Conservation (phyloP, 1,140 invertebrate species). For the Drosophila persimilis region DNA sequence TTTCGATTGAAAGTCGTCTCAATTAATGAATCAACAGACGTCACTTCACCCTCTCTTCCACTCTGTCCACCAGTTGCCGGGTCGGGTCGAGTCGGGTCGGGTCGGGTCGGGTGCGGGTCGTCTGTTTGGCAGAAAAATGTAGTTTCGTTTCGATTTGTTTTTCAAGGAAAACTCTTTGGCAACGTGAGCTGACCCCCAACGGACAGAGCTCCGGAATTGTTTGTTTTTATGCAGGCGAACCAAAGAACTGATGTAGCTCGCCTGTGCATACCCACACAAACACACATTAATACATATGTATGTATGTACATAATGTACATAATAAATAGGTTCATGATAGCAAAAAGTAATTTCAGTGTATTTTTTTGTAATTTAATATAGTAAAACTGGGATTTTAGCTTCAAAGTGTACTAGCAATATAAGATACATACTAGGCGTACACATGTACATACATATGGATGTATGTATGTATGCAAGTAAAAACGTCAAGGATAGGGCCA, state of each 20-base stretch:
- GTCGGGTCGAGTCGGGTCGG: background rate
- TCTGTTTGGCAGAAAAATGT: conserved; percentile 19
- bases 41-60: background rate
- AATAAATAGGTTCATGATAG: too few species aligned
- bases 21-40: conserved; percentile 57
- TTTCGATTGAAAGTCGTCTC: conserved; percentile 42
- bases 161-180: conserved; percentile 54
- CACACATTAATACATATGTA: conserved; percentile 7
- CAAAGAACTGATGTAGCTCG: too few species aligned
- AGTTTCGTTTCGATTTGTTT: conserved; percentile 19
- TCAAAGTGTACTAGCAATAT: too few species aligned
- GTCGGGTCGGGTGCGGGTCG: conserved; percentile 53
- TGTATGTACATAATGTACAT: background rate
- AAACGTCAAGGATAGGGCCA: too few species aligned
- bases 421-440: too few species aligned
- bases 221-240: conserved; percentile 32
- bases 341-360: too few species aligned
- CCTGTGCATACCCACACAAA: background rate
- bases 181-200: conserved; percentile 13
- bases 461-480: too few species aligned
- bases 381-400: too few species aligned
- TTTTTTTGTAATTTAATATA: too few species aligned
- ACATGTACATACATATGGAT: background rate
- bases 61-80: too few species aligned
- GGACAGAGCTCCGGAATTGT: conserved; percentile 7